Evolutionary conservation across 2,888 invertebrate genomes (phyloP), one percentile per base, ranked within the genome.

Genomic region (Tortrix viridana): DNA sequence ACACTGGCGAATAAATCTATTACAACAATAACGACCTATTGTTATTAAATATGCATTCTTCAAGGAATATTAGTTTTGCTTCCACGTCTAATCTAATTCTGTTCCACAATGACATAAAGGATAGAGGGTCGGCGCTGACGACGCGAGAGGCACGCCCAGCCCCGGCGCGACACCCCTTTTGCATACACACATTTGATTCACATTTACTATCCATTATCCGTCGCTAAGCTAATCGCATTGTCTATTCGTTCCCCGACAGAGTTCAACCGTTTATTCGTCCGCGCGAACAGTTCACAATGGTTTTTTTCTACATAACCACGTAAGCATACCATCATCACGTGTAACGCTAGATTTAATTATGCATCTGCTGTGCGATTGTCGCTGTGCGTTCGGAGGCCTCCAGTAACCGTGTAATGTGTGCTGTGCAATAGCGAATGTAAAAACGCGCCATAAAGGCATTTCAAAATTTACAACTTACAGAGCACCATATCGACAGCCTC

Each of bases 401-500:
- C 89, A 70, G 38, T 57, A 18, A 47, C 26, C 26, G 26, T 26
- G 26, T 26, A 20, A 1, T 57, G 52, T 65, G 66, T 67, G 63
- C 66, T 70, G 72, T 82, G 89, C 90, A 84, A 70, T 60, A 75
- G 91, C 91, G 91, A 91, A 91, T 87, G 89, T 82, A 69, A 73
- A 86, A 89, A 86, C 86, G 82, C 86, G 90, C 88, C 89, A 89
- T 89, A 91, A 89, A 91, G 90, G 90, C 90, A 89, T 90, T 91
- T 90, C 86, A 90, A 89, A 89, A 89, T 92, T 91, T 90, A 81
- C 86, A 90, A 92, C 91, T 92, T 92, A 88, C 92, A 92, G 92
- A 92, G 92, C 89, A 89, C 91, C 93, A 94, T 94, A 93, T 94
- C 95, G 92, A 95, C 95, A 94, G 95, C 94, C 92, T 94, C 93